Base-by-base conservation (phyloP, 2,888 invertebrate genomes). In the Phania funesta region DNA sequence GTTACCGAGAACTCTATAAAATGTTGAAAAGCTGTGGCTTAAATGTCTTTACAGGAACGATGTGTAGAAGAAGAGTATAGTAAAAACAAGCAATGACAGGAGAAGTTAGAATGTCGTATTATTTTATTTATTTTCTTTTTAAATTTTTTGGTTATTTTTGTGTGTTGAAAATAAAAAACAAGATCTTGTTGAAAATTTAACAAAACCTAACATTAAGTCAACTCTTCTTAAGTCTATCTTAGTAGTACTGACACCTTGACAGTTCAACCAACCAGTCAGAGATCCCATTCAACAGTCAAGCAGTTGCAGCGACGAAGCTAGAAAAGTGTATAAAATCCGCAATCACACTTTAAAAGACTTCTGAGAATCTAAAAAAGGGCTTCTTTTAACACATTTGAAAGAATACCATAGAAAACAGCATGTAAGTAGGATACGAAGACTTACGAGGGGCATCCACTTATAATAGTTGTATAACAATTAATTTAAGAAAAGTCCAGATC, bases 231-330 rank as follows among this genome's bases (percentile, higher is more conserved):
- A 60, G 71, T 71, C 76, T 76, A 67, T 64, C 76, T 71, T 52
- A 50, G 8, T 20, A 20, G 8, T 20, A 20, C 32, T 81, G 80
- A 77, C 80, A 81, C 35, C 73, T 81, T 81, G 80, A 81, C 80
- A 80, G 65, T 67, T 16, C 48, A 38, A 64, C 24, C 38, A 48
- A 65, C 20, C 8, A 70, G 62, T 41, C 48, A 70, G 62, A 38
- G 29, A 76, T 52, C 24, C 52, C 60, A 67, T 50, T 44, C 24
- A 67, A 22, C 48, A 26, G 18, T 26, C 73, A 54, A 32, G 32
- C 44, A 50, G 29, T 6, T 50, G 54, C 22, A 44, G 6, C 2
- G 3, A 18, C 18, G 5, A 24, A 44, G 18, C 56, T 38, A 18
- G 13, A 67, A 73, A 77, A 35, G 38, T 29, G 48, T 73, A 54